phyloP scores from a whole-genome alignment of 2,113 vertebrate species.

The Myotis brandtii region DNA sequence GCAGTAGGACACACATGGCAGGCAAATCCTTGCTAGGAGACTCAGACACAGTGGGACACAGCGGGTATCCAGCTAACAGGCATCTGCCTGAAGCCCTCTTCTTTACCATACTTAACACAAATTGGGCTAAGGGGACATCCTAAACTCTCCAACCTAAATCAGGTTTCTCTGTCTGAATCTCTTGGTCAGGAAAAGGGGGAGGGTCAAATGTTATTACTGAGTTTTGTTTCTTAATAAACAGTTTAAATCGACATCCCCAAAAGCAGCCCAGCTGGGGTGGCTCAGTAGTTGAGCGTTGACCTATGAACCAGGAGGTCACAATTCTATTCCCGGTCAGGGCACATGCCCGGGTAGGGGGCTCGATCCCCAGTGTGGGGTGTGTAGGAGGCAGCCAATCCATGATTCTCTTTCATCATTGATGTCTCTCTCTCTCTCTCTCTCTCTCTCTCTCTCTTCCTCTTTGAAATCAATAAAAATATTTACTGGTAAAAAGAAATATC shows the following conservation, averaged over 20 bases:
- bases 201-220: neutral
- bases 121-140: neutral
- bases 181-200: neutral
- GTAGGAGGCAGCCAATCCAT: too few relatives aligned
- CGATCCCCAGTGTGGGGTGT: too few relatives aligned
- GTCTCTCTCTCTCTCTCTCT: too few relatives aligned
- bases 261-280: neutral
- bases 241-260: neutral
- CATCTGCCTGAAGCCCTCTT: neutral
- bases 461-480: too few relatives aligned
- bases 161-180: neutral
- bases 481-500: neutral
- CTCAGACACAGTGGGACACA: neutral
- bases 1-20: neutral
- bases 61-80: too few relatives aligned
- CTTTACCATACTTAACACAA: neutral
- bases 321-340: too few relatives aligned
- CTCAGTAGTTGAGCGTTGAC: too few relatives aligned
- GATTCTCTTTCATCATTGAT: too few relatives aligned
- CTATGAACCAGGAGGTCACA: too few relatives aligned
- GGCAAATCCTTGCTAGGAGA: neutral
- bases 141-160: neutral
- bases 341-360: too few relatives aligned
- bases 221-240: neutral
- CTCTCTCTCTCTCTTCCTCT: too few relatives aligned